Conservation (phyloP, 2,113 vertebrate species). For the Ciconia stormi region DNA sequence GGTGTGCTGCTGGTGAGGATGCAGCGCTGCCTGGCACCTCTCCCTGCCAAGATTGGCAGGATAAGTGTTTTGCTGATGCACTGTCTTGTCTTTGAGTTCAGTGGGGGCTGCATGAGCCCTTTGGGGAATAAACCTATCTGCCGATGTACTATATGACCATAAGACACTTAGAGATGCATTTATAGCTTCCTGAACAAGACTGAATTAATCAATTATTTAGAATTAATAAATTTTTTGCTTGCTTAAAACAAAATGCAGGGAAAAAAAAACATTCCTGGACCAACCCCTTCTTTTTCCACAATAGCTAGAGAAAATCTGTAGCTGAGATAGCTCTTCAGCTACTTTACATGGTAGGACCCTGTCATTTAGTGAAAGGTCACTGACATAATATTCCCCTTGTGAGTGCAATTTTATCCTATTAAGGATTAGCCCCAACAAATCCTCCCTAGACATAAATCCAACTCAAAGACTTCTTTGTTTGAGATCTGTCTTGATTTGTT, state of each 20-base stretch:
- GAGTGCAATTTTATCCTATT: slow-evolving; percentile 30
- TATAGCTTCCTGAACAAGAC: not conserved
- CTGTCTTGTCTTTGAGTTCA: not conserved
- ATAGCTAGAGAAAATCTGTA: not conserved
- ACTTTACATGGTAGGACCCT: not conserved
- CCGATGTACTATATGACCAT: not conserved
- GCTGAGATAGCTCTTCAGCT: not conserved
- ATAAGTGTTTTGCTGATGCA: not conserved
- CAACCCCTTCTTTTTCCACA: not conserved
- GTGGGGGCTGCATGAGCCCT: not conserved
- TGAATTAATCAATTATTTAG: not conserved
- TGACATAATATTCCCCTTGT: slow-evolving; percentile 10
- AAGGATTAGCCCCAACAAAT: slow-evolving; percentile 7
- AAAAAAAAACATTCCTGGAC: not conserved
- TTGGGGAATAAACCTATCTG: not conserved
- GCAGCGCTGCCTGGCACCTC: not conserved
- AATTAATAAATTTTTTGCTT: not conserved
- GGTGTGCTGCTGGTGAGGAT: not conserved
- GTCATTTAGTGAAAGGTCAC: not conserved
- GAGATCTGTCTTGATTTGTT: not conserved
- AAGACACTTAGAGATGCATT: not conserved
- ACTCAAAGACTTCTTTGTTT: slow-evolving; percentile 17
- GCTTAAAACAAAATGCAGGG: not conserved
- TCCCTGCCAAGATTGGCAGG: not conserved
- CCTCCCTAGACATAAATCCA: slow-evolving; percentile 1